Evolutionary conservation across 2,113 vertebrate species (phyloP).

Genomic region (Salvelinus alpinus): DNA sequence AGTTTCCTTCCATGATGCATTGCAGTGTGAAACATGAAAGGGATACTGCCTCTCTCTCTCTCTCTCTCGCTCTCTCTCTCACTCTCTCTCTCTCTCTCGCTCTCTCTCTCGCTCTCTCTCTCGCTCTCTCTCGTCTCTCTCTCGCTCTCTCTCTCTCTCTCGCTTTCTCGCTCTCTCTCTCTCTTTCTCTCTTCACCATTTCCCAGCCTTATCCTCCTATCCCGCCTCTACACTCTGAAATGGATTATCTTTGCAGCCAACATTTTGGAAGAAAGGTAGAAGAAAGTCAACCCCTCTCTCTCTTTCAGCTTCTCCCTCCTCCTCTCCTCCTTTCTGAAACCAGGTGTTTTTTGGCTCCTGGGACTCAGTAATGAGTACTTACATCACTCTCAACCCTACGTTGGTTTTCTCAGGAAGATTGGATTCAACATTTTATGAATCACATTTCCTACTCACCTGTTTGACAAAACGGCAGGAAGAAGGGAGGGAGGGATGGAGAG

Average conservation of each 20-base stretch:
- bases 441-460: conserved; percentile 23
- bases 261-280: neutral
- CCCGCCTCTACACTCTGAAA: conserved; percentile 27
- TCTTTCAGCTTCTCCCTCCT: neutral
- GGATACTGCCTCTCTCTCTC: neutral
- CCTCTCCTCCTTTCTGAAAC: neutral
- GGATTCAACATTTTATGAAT: conserved; percentile 19
- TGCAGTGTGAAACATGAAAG: conserved; percentile 92
- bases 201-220: conserved; percentile 39
- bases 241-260: conserved; percentile 26
- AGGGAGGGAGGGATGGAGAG: neutral
- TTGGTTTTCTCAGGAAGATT: neutral
- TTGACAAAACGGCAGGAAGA: neutral
- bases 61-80: conserved; percentile 19
- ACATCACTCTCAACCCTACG: neutral
- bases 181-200: conserved; percentile 25
- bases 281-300: neutral
- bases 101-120: conserved; percentile 2
- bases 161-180: neutral
- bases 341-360: neutral
- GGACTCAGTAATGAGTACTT: conserved; percentile 3
- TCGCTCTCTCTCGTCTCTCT: conserved; percentile 11
- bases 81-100: conserved; percentile 15
- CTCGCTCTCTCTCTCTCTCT: conserved; percentile 5
- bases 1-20: conserved; percentile 91